Evolutionary conservation across 2,113 vertebrate genomes (phyloP).

Genomic region (Hyperoodon ampullatus): DNA sequence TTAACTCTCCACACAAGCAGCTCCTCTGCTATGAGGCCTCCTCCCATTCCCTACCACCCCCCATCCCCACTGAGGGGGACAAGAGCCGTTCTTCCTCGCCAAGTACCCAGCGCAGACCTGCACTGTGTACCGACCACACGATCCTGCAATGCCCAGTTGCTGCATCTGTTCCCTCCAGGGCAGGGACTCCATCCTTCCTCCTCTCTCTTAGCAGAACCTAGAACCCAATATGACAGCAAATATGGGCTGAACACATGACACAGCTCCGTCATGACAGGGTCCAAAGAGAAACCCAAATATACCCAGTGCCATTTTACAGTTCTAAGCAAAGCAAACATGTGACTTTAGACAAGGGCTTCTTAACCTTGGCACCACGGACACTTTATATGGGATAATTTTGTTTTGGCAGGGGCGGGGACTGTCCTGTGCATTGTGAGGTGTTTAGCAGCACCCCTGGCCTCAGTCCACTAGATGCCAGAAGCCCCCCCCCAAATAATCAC

Average conservation of each 20-base stretch:
- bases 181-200: background rate
- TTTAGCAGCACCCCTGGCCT: no score
- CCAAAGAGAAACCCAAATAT: background rate
- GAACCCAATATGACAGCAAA: background rate
- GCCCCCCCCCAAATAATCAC: background rate
- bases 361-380: background rate
- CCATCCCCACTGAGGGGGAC: background rate
- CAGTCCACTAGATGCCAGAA: background rate
- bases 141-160: rapidly evolving
- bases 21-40: background rate
- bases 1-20: background rate
- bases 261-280: rapidly evolving
- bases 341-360: background rate
- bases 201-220: background rate
- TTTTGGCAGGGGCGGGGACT: background rate
- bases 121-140: rapidly evolving
- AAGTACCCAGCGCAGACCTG: rapidly evolving
- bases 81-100: no score
- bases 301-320: background rate
- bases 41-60: background rate
- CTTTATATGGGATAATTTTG: background rate
- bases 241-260: rapidly evolving
- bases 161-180: background rate
- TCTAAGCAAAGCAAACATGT: background rate
- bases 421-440: background rate